Percentiles rank a stretch among this genome's conserved stretches.
These are phyloP conservation scores for Aspiorhynchus laticeps DNA, from an alignment of 2,113 vertebrate species.

Conservation along the genomic window DNA sequence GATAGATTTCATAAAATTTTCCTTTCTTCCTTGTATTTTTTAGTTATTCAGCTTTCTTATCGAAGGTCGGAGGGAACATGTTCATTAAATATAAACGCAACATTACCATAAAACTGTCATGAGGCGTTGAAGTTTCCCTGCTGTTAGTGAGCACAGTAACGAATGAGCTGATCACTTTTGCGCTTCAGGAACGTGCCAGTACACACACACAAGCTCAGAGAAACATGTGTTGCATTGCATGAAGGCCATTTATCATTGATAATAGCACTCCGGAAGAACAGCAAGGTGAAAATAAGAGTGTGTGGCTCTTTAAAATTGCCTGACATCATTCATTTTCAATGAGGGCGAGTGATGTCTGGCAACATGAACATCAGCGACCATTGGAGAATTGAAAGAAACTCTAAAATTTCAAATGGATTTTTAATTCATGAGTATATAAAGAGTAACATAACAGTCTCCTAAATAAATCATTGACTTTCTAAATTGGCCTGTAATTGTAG, in stretches of 20 bases:
- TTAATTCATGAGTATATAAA: not conserved
- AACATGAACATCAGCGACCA: not conserved
- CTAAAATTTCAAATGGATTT: not conserved
- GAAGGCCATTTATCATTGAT: constrained; percentile 5
- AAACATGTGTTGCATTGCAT: not conserved
- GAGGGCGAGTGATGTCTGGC: not conserved
- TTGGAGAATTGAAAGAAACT: not conserved
- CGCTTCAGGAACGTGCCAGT: not conserved
- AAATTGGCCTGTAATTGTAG: constrained; percentile 15
- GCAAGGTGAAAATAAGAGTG: constrained; percentile 3
- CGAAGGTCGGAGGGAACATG: not conserved
- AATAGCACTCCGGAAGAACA: not conserved
- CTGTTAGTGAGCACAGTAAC: not conserved
- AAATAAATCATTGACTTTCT: constrained; percentile 20
- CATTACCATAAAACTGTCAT: constrained; percentile 13
- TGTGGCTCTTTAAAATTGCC: not conserved
- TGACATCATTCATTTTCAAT: not conserved
- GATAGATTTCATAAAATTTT: not conserved
- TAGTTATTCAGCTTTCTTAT: constrained; percentile 7
- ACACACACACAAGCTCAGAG: not conserved
- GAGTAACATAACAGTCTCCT: not conserved
- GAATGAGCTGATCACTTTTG: not conserved
- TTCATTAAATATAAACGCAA: constrained; percentile 3
- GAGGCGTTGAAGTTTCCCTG: not conserved
- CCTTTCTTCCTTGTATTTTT: not conserved